phyloP scores from a whole-genome alignment of 1,140 invertebrate species.

The Drosophila yakuba region DNA sequence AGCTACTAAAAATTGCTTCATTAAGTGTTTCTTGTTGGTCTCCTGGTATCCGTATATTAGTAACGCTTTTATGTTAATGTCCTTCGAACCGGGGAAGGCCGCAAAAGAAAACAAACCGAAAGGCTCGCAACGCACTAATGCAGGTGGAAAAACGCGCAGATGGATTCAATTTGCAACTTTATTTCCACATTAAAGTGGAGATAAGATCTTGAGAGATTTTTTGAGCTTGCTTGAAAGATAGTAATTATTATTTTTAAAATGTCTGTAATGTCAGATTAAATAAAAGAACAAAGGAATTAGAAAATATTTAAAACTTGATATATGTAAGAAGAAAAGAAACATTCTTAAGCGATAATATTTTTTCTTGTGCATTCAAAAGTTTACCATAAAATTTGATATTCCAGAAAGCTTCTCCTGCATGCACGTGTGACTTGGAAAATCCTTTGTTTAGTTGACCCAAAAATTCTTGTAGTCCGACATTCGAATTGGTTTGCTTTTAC shows the following conservation, averaged over 20 bases:
- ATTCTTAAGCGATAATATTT: not conserved
- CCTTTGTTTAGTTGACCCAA: slow-evolving; percentile 8
- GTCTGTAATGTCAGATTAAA: no score
- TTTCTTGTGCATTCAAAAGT: not conserved
- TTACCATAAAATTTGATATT: slow-evolving; percentile 3
- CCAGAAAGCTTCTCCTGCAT: not conserved
- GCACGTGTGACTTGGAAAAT: not conserved
- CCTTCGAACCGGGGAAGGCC: slow-evolving; percentile 57
- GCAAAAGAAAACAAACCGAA: slow-evolving; percentile 3
- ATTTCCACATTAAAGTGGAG: no score
- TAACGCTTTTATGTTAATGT: slow-evolving; percentile 82
- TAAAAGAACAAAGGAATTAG: no score
- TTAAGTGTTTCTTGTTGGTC: slow-evolving; percentile 80
- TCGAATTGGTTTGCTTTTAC: not conserved
- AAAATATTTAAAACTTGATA: no score
- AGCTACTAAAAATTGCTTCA: slow-evolving; percentile 74
- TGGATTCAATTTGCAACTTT: no score
- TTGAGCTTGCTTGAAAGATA: no score
- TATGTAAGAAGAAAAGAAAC: no score
- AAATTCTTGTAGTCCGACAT: not conserved
- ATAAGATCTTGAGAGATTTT: no score
- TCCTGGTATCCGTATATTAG: slow-evolving; percentile 66
- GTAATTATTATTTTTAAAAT: no score
- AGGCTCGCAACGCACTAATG: slow-evolving; percentile 6
- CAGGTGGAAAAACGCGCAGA: not conserved